These are phyloP conservation scores for Platyrinchus mystaceus DNA, from an alignment of 2,797 vertebrate genomes.

Conservation along the genomic window DNA sequence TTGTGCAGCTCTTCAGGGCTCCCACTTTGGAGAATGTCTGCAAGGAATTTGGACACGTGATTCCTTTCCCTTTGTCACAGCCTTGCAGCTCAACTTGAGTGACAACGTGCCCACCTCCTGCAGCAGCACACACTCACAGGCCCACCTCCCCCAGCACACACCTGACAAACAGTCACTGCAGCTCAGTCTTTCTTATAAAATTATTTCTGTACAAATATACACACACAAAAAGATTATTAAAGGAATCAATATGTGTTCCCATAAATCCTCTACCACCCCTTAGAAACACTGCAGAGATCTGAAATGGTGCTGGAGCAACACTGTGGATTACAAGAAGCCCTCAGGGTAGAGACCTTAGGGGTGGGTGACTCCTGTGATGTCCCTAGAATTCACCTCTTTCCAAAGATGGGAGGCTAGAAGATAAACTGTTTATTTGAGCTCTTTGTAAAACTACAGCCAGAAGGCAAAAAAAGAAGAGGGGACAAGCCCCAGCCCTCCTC, in stretches of 20 bases:
- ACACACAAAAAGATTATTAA: not conserved
- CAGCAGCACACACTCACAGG: not conserved
- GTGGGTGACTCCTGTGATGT: not conserved
- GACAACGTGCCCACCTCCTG: not conserved
- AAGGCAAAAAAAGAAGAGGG: not conserved
- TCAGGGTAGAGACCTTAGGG: not conserved
- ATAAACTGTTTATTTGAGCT: not conserved
- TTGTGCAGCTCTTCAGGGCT: slow-evolving; percentile 84
- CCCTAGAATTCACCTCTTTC: not conserved
- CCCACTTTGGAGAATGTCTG: slow-evolving; percentile 91
- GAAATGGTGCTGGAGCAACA: not conserved
- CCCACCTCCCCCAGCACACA: not conserved
- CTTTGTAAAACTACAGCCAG: not conserved
- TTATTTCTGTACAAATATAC: not conserved
- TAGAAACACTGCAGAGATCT: not conserved
- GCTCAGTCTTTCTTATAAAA: not conserved
- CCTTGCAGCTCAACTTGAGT: not conserved
- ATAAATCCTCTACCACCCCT: not conserved
- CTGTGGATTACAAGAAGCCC: not conserved
- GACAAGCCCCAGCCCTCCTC: not conserved
- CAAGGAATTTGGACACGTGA: slow-evolving; percentile 41
- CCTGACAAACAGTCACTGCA: not conserved
- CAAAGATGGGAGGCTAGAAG: not conserved
- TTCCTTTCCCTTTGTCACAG: slow-evolving; percentile 24
- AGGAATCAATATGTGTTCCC: rapidly evolving